Base-by-base conservation (phyloP, 2,888 invertebrate genomes). In the Drosophila demipolita region DNA sequence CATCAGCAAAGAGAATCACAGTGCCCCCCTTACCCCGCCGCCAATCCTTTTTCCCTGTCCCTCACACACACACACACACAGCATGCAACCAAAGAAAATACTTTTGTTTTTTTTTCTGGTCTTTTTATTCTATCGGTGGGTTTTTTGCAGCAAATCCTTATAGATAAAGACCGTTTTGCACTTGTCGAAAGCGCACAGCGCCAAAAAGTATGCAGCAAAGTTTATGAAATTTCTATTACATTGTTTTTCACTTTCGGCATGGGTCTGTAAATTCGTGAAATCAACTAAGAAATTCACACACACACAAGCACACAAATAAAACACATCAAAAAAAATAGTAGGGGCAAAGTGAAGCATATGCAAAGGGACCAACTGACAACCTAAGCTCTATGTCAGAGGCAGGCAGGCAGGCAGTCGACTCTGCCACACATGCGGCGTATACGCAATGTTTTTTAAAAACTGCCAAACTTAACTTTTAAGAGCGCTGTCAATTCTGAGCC, bases 171-270 rank as follows among this genome's bases (percentile, higher is more conserved):
- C 71, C 78, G 73, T 82, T 82, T 81, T 82, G 84, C 82, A 80
- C 78, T 80, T 80, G 82, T 75, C 80, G 82, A 80, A 81, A 81
- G 64, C 61, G 77, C 80, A 63, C 38, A 66, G 66, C 55, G 50
- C 66, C 62, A 70, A 55, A 65, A 76, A 66, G 74, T 66, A 62
- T 54, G 69, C 80, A 68, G 60, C 60, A 80, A 82, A 82, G 82
- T 82, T 82, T 84, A 82, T 82, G 79, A 78, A 82, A 82, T 75
- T 84, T 84, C 84, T 84, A 84, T 82, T 84, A 82, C 84, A 82
- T 82, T 82, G 82, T 78, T 82, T 82, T 84, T 84, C 84, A 82
- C 84, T 82, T 82, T 80, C 74, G 65, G 66, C 60, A 62, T 64
- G 77, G 77, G 81, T 63, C 64, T 78, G 78, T 70, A 73, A 77